Evolutionary conservation across 2,113 vertebrate genomes (phyloP).

Genomic region (Grus americana): DNA sequence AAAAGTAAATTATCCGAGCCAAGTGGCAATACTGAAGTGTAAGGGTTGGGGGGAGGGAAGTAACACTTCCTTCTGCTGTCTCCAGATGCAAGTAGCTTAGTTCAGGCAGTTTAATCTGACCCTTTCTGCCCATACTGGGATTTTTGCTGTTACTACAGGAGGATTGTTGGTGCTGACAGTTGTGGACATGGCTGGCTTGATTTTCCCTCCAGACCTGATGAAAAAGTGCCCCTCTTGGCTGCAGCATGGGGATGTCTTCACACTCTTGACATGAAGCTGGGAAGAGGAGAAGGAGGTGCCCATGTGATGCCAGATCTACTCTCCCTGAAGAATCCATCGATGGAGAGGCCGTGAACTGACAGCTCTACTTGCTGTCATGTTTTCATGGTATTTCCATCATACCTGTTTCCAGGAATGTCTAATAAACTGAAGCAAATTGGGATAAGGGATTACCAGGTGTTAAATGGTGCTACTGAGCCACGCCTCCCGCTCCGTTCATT

Average conservation of each 20-base stretch:
- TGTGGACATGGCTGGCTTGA: neutral
- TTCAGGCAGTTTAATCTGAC: neutral
- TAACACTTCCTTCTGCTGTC: neutral
- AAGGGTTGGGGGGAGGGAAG: neutral
- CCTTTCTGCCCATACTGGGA: neutral
- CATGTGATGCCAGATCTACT: neutral
- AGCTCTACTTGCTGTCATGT: neutral
- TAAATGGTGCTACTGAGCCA: neutral
- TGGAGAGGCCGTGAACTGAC: neutral
- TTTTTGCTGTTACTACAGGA: neutral
- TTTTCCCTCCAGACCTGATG: neutral
- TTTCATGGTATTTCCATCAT: neutral
- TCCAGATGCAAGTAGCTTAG: neutral
- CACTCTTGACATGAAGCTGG: neutral
- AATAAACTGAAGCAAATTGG: neutral
- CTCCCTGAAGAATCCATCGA: neutral
- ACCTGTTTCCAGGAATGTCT: neutral
- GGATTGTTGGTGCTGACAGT: fast-evolving
- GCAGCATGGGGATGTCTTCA: neutral
- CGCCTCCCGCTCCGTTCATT: neutral
- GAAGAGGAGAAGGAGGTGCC: neutral
- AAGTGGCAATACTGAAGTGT: neutral
- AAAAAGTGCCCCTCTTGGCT: neutral
- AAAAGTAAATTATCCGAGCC: constrained; percentile 43
- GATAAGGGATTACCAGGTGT: neutral